Evolutionary conservation across 2,113 vertebrate species (phyloP).

Genomic region (Phoxinus phoxinus): DNA sequence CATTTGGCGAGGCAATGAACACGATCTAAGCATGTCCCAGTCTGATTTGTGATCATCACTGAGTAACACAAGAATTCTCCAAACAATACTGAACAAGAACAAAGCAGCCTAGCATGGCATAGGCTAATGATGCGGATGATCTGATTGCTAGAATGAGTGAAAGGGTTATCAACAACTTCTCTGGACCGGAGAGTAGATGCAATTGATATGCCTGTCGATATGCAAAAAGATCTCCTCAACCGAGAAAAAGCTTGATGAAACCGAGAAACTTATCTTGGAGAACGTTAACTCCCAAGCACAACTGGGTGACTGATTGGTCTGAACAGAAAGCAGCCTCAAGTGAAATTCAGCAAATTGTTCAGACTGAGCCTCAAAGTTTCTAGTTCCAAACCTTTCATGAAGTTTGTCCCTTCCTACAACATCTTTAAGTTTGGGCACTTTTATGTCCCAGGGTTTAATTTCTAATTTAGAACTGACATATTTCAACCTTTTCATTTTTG

Average conservation of each 20-base stretch:
- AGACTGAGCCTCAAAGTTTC: background rate
- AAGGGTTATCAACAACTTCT: background rate
- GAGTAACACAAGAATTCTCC: background rate
- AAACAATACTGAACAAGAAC: background rate
- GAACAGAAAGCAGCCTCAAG: background rate
- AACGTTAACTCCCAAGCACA: background rate
- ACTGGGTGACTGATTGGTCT: background rate
- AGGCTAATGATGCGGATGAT: background rate
- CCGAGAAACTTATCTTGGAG: background rate
- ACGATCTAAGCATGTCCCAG: background rate
- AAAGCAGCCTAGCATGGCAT: background rate
- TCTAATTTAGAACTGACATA: no score
- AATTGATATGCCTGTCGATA: conserved; percentile 6
- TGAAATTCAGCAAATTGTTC: background rate
- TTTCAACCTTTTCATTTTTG: no score
- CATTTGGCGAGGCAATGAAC: background rate
- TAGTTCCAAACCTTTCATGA: background rate
- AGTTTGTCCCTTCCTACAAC: background rate
- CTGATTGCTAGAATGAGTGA: background rate
- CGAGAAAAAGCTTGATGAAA: background rate
- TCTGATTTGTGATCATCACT: background rate
- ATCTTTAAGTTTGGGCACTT: background rate
- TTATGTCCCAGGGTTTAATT: no score
- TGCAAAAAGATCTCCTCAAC: background rate
- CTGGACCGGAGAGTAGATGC: background rate